Percentiles rank a stretch among this genome's conserved stretches.
These are phyloP conservation scores for Drosophila flavopinicola DNA, from an alignment of 2,888 invertebrate genomes.

Conservation along the genomic window DNA sequence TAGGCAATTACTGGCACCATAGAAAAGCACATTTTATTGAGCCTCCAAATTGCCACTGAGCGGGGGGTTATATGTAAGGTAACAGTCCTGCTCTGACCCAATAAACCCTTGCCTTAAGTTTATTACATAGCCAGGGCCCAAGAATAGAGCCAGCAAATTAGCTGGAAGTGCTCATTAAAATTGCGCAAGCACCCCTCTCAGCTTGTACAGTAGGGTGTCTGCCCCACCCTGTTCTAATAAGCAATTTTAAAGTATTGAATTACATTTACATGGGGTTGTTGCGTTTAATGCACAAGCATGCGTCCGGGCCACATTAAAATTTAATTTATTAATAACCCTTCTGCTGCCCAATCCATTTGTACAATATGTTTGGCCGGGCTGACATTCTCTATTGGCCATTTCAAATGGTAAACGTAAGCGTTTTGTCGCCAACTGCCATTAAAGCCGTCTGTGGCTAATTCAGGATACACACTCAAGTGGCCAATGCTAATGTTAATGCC, in stretches of 20 bases:
- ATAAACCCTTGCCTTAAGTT: slow-evolving; percentile 43
- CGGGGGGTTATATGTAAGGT: slow-evolving; percentile 32
- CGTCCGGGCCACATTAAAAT: slow-evolving; percentile 40
- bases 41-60: slow-evolving; percentile 11
- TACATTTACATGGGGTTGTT: slow-evolving; percentile 49
- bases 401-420: slow-evolving; percentile 52
- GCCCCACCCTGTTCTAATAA: slow-evolving; percentile 26
- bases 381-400: slow-evolving; percentile 15
- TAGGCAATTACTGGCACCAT: slow-evolving; percentile 42
- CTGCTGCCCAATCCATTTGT: slow-evolving; percentile 49
- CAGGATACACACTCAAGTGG: slow-evolving; percentile 55
- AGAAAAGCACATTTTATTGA: slow-evolving; percentile 29
- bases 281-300: slow-evolving; percentile 29
- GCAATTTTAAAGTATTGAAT: slow-evolving; percentile 66
- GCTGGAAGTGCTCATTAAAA: slow-evolving; percentile 57
- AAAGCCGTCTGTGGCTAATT: slow-evolving; percentile 68
- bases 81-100: slow-evolving; percentile 40
- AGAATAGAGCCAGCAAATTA: slow-evolving; percentile 47
- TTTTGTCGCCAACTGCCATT: slow-evolving; percentile 61
- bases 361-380: slow-evolving; percentile 36
- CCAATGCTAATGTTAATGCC: slow-evolving; percentile 58
- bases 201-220: neutral
- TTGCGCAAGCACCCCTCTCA: slow-evolving; percentile 47
- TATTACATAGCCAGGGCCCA: slow-evolving; percentile 36
- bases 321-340: slow-evolving; percentile 78